A percentile compares a stretch with the other conserved stretches of the same genome.
Evolutionary conservation across 30 jellyfish, hydroid and myxozoan species (phyloP).

Genomic region (Cassiopea andromeda): DNA sequence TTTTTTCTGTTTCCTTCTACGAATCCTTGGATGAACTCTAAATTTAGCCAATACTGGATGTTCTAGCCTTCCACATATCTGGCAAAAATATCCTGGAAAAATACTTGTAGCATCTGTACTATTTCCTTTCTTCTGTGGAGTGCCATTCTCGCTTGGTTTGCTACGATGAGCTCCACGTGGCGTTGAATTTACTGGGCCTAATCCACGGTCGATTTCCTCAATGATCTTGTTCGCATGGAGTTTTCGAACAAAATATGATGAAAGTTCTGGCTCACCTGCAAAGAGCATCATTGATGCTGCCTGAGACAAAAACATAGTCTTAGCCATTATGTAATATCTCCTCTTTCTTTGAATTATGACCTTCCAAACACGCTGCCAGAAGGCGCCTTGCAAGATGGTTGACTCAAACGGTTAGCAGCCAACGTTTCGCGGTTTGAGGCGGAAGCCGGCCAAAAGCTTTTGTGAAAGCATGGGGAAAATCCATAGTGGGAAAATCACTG

Average conservation of each 20-base stretch:
- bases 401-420: no score
- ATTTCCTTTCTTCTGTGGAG: background rate
- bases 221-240: background rate
- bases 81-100: slow-evolving; percentile 3
- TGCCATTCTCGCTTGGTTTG: background rate
- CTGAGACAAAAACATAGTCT: background rate
- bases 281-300: slow-evolving; percentile 24
- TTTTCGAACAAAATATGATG: slow-evolving; percentile 17
- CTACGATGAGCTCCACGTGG: background rate
- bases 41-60: slow-evolving; percentile 7
- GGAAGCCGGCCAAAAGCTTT: no score
- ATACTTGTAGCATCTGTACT: background rate
- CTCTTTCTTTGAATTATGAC: background rate
- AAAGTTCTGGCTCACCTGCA: background rate
- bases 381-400: background rate
- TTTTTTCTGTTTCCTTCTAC: slow-evolving; percentile 10
- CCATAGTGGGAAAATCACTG: no score
- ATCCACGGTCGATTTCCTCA: background rate
- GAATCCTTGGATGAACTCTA: slow-evolving; percentile 34
- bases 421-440: no score
- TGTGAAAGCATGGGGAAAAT: no score
- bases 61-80: slow-evolving; percentile 42
- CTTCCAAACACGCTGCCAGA: background rate
- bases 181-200: slow-evolving; percentile 16
- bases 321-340: background rate